These are phyloP conservation scores for Dryadula phaetusa DNA, from an alignment of 2,888 invertebrate genomes.

Conservation along the genomic window DNA sequence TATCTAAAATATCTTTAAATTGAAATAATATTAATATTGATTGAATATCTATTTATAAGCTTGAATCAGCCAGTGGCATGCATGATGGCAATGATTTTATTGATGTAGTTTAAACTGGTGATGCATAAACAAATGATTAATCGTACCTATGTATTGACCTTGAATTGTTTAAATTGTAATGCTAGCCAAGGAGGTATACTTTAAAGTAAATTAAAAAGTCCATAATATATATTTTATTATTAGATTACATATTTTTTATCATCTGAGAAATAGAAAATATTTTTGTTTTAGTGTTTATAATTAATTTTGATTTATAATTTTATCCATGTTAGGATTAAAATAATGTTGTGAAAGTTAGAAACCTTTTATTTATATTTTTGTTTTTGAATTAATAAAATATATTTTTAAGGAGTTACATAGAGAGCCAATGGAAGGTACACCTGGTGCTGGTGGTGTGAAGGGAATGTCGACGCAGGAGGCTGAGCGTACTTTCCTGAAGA, in stretches of 20 bases:
- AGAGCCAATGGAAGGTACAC: conserved; percentile 91
- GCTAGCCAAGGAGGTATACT: not conserved
- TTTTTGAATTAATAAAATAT: too few species aligned
- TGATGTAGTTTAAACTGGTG: conserved; percentile 15
- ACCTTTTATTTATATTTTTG: too few species aligned
- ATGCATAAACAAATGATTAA: conserved; percentile 23
- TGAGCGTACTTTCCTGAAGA: conserved; percentile 95
- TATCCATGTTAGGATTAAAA: too few species aligned
- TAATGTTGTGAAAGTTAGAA: too few species aligned
- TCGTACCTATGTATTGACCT: not conserved
- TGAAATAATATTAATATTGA: not conserved
- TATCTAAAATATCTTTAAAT: not conserved
- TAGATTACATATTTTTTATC: too few species aligned
- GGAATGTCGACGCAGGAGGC: conserved; percentile 94
- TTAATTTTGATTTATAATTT: too few species aligned
- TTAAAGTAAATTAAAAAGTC: not conserved
- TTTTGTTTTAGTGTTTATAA: too few species aligned
- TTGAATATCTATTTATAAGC: not conserved
- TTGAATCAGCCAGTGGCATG: conserved; percentile 4
- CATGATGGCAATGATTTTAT: conserved; percentile 20
- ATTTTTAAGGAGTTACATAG: conserved; percentile 69
- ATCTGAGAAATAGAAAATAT: too few species aligned
- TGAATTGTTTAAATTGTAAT: conserved; percentile 11
- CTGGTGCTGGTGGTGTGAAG: conserved; percentile 86
- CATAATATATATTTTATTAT: too few species aligned